phyloP scores from a whole-genome alignment of 2,888 invertebrate genomes.

The Anoncus sp. region DNA sequence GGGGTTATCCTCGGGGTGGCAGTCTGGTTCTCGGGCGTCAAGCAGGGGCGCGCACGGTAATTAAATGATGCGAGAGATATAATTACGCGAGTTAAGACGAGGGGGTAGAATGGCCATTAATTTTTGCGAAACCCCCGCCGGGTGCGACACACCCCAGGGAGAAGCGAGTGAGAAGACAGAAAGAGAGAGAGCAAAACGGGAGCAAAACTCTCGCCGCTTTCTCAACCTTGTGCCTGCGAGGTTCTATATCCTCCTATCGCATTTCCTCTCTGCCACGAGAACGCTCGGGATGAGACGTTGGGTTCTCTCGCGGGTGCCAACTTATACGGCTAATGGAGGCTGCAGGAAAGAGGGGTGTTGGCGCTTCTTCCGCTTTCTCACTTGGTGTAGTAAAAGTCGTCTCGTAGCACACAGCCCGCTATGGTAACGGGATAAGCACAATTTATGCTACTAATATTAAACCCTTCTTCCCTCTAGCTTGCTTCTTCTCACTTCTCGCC shows the following conservation, averaged over 20 bases:
- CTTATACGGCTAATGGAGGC: conserved; percentile 55
- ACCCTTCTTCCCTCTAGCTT: background rate
- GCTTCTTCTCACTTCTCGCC: background rate
- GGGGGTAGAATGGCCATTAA: conserved; percentile 62
- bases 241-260: conserved; percentile 21
- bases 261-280: background rate
- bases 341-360: background rate
- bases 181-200: conserved; percentile 24
- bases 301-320: conserved; percentile 22
- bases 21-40: conserved; percentile 24
- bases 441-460: conserved; percentile 49
- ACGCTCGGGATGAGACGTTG: conserved; percentile 22
- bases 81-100: conserved; percentile 71
- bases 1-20: conserved; percentile 13
- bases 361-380: conserved; percentile 47
- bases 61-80: conserved; percentile 75
- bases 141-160: conserved; percentile 29
- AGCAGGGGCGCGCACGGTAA: conserved; percentile 63
- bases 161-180: conserved; percentile 8
- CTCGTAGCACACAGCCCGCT: conserved; percentile 5
- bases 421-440: conserved; percentile 37
- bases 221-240: conserved; percentile 7
- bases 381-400: conserved; percentile 26
- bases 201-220: conserved; percentile 29
- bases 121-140: conserved; percentile 63